Conservation (phyloP, 2,888 invertebrate genomes). For the Athalia circularis region DNA sequence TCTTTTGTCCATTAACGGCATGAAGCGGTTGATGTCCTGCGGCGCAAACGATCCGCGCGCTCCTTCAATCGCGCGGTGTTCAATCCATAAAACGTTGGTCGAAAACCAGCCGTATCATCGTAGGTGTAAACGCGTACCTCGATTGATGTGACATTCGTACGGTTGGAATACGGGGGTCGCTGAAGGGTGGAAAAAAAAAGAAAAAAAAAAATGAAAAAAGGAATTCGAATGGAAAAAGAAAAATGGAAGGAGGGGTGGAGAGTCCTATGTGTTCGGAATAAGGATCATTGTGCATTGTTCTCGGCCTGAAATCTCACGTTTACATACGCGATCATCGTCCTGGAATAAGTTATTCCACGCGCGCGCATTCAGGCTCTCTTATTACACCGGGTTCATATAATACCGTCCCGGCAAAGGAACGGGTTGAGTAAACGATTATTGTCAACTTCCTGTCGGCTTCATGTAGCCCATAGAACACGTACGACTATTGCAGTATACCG, state of each 20-base stretch:
- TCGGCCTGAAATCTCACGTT: neutral
- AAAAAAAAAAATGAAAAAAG: constrained; percentile 50
- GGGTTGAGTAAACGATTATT: constrained; percentile 43
- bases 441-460: constrained; percentile 43
- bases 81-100: too few relatives aligned
- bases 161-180: neutral
- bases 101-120: too few relatives aligned
- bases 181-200: constrained; percentile 52
- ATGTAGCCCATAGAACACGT: neutral
- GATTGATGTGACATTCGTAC: too few relatives aligned
- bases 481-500: too few relatives aligned
- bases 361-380: constrained; percentile 4
- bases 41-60: neutral
- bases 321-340: constrained; percentile 3
- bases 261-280: too few relatives aligned
- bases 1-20: neutral
- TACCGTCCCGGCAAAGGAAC: neutral
- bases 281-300: neutral
- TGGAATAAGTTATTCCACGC: constrained; percentile 35
- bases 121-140: too few relatives aligned
- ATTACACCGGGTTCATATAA: neutral
- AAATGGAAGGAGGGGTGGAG: constrained; percentile 31
- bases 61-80: neutral
- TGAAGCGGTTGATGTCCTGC: neutral
- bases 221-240: constrained; percentile 48